Base-by-base conservation (phyloP, 2,113 vertebrate species). In the Megaceryle maxima region DNA sequence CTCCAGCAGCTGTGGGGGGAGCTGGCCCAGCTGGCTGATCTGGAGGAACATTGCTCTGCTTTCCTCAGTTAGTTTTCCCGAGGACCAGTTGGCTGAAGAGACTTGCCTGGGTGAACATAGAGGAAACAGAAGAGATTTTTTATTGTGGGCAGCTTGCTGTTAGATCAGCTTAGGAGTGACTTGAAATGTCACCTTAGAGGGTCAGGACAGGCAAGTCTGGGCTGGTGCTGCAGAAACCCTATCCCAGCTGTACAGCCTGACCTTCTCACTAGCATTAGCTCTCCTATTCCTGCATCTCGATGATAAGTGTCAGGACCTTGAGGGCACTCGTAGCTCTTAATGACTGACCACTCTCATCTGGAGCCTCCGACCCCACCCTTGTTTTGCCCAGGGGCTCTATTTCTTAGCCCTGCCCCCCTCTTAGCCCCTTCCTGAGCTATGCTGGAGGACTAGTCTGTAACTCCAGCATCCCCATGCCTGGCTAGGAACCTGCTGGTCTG, bases 351-450 rank as follows among this genome's bases (percentile, higher is more conserved):
- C 11, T 18, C 14, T 44, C 77, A 79, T 13, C 41, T 87, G 50
- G 6, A 15, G 28, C 60, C 11, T 74, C 21, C 39, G 44, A 41
- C 6, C 10, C 24, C 69, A 39, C 13, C 66, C 39, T 2, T 4
- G 8, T 16, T 48, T 26, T 39, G 62, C 43, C n/a, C 37, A 16
- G 43, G 7, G 62, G 48, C 17, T 73, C 28, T 91, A 25, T 16
- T 29, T 78, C 18, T 64, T 55, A 80, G 53, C 20, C 20, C 22
- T 48, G 57, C 3, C 2, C 2, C 1, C 0, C 1, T 1, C 1
- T 51, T 5, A 43, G 13, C 1, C 3, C 6, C 10, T 33, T 0
- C 4, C 4, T 82, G 24, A 44, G 35, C 10, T 26, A 1, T 11
- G 18, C 2, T 24, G 12, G 13, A 11, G 64, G 43, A 4, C 3